Percentiles rank a stretch among this genome's conserved stretches.
Conservation (phyloP, 92 coral and sea anemone genomes). For the Epizoanthus ramosus region DNA sequence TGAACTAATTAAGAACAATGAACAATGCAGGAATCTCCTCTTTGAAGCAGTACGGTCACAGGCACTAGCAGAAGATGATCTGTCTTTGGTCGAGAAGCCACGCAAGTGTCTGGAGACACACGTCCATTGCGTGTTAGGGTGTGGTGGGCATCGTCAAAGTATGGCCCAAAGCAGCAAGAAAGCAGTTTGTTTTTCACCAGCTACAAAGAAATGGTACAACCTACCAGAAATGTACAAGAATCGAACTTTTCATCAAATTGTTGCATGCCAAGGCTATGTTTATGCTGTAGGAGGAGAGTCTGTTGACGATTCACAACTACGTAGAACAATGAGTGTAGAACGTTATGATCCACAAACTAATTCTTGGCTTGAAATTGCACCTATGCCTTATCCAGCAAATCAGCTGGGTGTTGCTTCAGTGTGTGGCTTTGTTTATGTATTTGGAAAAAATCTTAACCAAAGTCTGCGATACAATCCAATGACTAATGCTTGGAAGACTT, state of each 20-base stretch:
- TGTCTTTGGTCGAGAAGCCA: neutral
- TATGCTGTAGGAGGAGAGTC: neutral
- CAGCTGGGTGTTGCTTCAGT: constrained; percentile 57
- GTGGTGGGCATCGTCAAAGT: neutral
- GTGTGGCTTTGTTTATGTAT: constrained; percentile 59
- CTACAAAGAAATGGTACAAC: neutral
- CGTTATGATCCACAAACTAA: constrained; percentile 64
- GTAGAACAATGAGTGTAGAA: constrained; percentile 49
- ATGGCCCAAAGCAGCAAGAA: neutral
- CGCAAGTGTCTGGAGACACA: constrained; percentile 11
- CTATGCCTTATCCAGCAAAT: constrained; percentile 53
- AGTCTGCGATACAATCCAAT: constrained; percentile 61
- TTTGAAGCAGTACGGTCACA: constrained; percentile 49
- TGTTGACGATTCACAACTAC: constrained; percentile 25
- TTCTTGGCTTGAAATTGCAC: constrained; percentile 57
- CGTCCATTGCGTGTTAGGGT: neutral
- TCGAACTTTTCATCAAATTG: neutral
- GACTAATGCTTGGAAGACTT: constrained; percentile 71
- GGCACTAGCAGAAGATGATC: constrained; percentile 33
- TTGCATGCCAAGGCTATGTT: neutral
- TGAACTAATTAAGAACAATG: constrained; percentile 59
- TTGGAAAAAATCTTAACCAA: constrained; percentile 65
- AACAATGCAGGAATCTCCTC: constrained; percentile 50
- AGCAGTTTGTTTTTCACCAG: neutral
- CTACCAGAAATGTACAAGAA: neutral